Conservation (phyloP, 2,113 vertebrate genomes). For the Globicephala melas region DNA sequence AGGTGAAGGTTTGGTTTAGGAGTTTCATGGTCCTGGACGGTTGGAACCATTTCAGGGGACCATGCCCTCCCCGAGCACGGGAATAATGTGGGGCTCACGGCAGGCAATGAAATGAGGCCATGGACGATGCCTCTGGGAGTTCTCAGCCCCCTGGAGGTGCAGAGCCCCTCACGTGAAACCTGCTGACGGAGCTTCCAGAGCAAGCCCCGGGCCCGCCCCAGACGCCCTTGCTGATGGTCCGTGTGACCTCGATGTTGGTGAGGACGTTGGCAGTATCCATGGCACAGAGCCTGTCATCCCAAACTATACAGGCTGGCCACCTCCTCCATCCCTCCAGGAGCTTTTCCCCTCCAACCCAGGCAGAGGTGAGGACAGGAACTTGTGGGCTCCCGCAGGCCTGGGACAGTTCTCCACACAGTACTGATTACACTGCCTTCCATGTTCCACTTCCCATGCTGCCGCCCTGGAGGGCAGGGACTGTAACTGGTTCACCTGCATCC, state of each 20-base stretch:
- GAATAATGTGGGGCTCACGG: rapidly evolving
- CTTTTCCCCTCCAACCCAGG: neutral
- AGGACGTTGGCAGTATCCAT: neutral
- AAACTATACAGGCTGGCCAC: neutral
- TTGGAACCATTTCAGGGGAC: neutral
- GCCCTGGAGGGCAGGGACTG: rapidly evolving
- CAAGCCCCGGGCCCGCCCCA: no score
- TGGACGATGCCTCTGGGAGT: neutral
- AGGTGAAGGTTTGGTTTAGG: neutral
- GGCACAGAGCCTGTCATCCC: neutral
- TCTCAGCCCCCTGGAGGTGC: neutral
- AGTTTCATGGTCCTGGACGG: neutral
- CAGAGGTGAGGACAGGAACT: neutral
- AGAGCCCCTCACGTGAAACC: neutral
- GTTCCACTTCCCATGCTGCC: neutral
- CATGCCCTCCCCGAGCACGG: neutral
- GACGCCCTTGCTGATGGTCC: no score
- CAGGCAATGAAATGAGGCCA: rapidly evolving
- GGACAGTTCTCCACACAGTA: neutral
- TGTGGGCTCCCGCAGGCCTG: neutral
- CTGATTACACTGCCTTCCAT: neutral
- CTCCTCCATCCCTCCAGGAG: neutral
- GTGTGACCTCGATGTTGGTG: neutral
- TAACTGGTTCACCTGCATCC: neutral
- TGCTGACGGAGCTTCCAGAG: neutral